These are phyloP conservation scores for Antheraea pernyi DNA, from an alignment of 1,140 invertebrate genomes.

Conservation along the genomic window DNA sequence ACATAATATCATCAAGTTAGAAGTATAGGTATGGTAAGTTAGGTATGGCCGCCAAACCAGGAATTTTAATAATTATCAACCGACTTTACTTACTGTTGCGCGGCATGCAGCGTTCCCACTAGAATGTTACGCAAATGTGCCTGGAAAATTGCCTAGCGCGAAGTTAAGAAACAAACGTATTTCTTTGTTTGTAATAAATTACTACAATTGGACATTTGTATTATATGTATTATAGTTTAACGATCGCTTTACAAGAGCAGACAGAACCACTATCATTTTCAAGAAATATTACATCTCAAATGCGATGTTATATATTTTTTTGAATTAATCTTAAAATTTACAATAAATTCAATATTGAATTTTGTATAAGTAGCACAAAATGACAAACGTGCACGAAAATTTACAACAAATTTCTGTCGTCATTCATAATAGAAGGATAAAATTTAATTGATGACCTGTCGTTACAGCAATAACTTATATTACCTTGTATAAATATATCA, in stretches of 20 bases:
- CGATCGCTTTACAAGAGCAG: neutral
- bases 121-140: constrained; percentile 16
- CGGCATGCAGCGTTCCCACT: constrained; percentile 14
- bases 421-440: too few relatives aligned
- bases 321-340: too few relatives aligned
- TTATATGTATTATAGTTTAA: neutral
- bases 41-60: constrained; percentile 31
- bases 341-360: too few relatives aligned
- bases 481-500: neutral
- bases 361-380: too few relatives aligned
- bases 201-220: neutral
- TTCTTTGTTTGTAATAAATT: constrained; percentile 4
- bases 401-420: too few relatives aligned
- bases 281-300: too few relatives aligned
- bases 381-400: too few relatives aligned
- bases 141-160: constrained; percentile 14
- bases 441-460: too few relatives aligned
- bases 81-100: constrained; percentile 21
- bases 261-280: neutral
- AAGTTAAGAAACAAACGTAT: neutral
- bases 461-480: too few relatives aligned
- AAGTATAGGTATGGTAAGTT: neutral
- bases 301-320: too few relatives aligned
- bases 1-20: too few relatives aligned
- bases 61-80: constrained; percentile 37